Evolutionary conservation across 2,888 invertebrate species (phyloP), one percentile per base, ranked within the genome.

Genomic region (Mesodorylaimus sp.): DNA sequence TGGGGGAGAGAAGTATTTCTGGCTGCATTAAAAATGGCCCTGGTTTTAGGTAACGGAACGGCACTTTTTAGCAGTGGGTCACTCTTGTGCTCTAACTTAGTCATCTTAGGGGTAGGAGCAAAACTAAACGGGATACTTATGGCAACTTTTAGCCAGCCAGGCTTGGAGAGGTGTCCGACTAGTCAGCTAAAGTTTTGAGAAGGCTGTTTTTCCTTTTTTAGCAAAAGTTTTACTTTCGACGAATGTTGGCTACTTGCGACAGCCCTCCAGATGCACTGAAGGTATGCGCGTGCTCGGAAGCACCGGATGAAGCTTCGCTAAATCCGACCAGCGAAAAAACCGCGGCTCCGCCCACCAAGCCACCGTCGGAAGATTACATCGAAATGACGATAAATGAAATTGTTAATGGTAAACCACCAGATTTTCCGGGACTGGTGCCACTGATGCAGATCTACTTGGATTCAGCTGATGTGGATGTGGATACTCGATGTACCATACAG

Each of bases 381-480:
- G 75, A 80, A 60, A 83, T 95, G 80, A 82, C 83, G n/a, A 76
- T 93, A 56, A 78, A 88, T 68, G 88, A 97, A 71, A 95, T 97
- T 61, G 83, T 97, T 60, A 95, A 93, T 68, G 97, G 95, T 7
- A 46, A 46, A 39, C 38, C 38, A 10, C 36, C 36, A 3, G 41
- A 46, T 47, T 99, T 95, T 73, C 89, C 91, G 25, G 97, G 97
- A 0, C 74, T 99, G 60, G 79, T 93, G 57, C 85, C 91, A 2
- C 73, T 99, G 59, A 87, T 97, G 54, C 83, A 87, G 66, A 85
- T 83, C 60, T 97, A 89, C 71, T 74, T 97, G 60, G 81, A 82
- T 57, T 83, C 83, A 53, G 86, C 93, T 79, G 93, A 97, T 68
- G 84, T 93, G 46, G 97, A 97, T 72, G 88, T 91, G 1, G 95